These are phyloP conservation scores for Chitala chitala DNA, from an alignment of 2,113 vertebrate genomes.

Conservation along the genomic window DNA sequence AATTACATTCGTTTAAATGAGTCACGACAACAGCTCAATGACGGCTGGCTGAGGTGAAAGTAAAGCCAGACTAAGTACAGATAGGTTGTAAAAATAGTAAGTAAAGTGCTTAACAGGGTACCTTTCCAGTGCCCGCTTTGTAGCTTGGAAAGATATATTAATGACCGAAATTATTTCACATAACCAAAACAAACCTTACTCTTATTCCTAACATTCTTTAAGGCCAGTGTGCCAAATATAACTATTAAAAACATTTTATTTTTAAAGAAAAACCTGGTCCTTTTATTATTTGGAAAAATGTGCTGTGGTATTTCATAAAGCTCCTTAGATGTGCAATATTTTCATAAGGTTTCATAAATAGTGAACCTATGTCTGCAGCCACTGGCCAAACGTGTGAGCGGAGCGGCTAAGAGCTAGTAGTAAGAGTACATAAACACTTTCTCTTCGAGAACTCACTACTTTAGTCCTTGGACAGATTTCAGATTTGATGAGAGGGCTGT, in stretches of 20 bases:
- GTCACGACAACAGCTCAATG: background rate
- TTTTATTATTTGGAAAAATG: slow-evolving; percentile 52
- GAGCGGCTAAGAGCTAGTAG: slow-evolving; percentile 47
- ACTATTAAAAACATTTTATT: slow-evolving; percentile 43
- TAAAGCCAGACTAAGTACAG: background rate
- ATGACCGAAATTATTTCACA: slow-evolving; percentile 26
- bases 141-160: slow-evolving; percentile 27
- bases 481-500: background rate
- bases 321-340: slow-evolving; percentile 39
- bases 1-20: background rate
- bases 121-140: slow-evolving; percentile 8
- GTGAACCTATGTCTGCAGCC: slow-evolving; percentile 29
- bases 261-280: slow-evolving; percentile 38
- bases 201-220: slow-evolving; percentile 26
- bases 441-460: slow-evolving; percentile 9
- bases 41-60: slow-evolving; percentile 3
- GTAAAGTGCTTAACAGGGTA: background rate
- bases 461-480: background rate
- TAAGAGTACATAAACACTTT: slow-evolving; percentile 37
- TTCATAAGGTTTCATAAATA: slow-evolving; percentile 52
- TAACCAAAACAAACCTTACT: slow-evolving; percentile 26
- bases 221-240: slow-evolving; percentile 41
- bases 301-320: slow-evolving; percentile 46
- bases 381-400: slow-evolving; percentile 31
- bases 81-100: background rate